These are phyloP conservation scores for Drosophila algonquin DNA, from an alignment of 2,888 invertebrate genomes.

Conservation along the genomic window DNA sequence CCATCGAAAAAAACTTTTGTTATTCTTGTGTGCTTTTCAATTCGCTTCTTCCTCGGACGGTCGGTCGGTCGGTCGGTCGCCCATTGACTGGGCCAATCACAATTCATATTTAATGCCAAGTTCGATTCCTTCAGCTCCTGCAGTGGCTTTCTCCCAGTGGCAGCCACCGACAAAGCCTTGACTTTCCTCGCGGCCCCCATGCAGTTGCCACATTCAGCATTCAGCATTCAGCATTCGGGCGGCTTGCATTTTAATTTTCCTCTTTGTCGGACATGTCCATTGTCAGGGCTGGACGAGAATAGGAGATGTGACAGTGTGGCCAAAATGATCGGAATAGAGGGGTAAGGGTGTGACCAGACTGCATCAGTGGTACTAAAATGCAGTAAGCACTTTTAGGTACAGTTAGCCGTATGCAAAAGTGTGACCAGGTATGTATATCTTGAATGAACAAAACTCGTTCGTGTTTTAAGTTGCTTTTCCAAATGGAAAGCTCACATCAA, in stretches of 20 bases:
- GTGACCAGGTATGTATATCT: too few species aligned
- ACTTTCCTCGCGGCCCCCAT: conserved; percentile 9
- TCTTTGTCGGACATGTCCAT: neutral
- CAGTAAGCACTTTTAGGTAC: too few species aligned
- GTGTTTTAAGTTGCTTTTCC: too few species aligned
- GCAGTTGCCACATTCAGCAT: conserved; percentile 7
- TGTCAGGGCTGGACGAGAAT: neutral
- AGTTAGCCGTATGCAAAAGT: too few species aligned
- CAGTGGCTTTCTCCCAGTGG: conserved; percentile 22
- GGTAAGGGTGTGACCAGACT: neutral
- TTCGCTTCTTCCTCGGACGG: conserved; percentile 20
- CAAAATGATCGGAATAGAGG: neutral
- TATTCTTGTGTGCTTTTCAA: conserved; percentile 47
- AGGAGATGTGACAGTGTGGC: conserved; percentile 10
- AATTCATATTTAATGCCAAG: conserved; percentile 47
- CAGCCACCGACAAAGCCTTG: conserved; percentile 38
- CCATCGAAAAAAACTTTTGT: conserved; percentile 29
- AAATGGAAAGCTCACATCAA: too few species aligned
- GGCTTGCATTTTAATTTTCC: conserved; percentile 38
- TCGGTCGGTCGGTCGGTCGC: neutral
- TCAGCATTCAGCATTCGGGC: neutral
- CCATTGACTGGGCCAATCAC: conserved; percentile 26
- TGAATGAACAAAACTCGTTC: too few species aligned
- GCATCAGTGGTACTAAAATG: too few species aligned
- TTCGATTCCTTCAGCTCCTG: conserved; percentile 32